Evolutionary conservation across 2,888 invertebrate genomes (phyloP).

Genomic region (Eupithecia tripunctaria): DNA sequence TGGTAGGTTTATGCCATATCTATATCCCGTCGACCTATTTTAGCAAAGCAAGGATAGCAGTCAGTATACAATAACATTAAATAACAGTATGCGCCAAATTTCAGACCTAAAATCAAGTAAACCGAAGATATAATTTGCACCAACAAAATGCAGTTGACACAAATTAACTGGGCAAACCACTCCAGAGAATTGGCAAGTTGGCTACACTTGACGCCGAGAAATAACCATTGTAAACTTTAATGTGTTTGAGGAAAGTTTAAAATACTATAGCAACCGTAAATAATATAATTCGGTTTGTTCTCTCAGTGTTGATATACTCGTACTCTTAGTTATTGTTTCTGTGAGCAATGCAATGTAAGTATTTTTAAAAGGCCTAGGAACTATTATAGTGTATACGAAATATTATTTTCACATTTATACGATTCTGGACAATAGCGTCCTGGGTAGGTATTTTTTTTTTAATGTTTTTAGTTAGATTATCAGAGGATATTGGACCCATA

Average conservation of each 20-base stretch:
- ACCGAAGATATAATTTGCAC: slow-evolving; percentile 35
- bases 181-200: slow-evolving; percentile 76
- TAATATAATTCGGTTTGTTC: not conserved
- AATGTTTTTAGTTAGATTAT: too few relatives aligned
- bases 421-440: too few relatives aligned
- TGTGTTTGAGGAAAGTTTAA: slow-evolving; percentile 10
- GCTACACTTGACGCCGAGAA: slow-evolving; percentile 52
- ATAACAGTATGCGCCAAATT: not conserved
- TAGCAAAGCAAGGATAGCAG: not conserved
- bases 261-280: slow-evolving; percentile 10
- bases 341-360: too few relatives aligned
- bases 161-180: slow-evolving; percentile 58
- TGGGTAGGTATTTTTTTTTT: too few relatives aligned
- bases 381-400: too few relatives aligned
- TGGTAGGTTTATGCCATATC: too few relatives aligned
- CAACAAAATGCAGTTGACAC: slow-evolving; percentile 51
- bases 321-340: not conserved
- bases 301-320: not conserved
- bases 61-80: not conserved
- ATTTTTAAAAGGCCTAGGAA: too few relatives aligned
- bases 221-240: slow-evolving; percentile 42
- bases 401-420: too few relatives aligned
- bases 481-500: too few relatives aligned
- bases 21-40: not conserved
- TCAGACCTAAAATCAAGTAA: not conserved